Evolutionary conservation across 1,140 invertebrate genomes (phyloP).

Genomic region (Bombus waltoni): DNA sequence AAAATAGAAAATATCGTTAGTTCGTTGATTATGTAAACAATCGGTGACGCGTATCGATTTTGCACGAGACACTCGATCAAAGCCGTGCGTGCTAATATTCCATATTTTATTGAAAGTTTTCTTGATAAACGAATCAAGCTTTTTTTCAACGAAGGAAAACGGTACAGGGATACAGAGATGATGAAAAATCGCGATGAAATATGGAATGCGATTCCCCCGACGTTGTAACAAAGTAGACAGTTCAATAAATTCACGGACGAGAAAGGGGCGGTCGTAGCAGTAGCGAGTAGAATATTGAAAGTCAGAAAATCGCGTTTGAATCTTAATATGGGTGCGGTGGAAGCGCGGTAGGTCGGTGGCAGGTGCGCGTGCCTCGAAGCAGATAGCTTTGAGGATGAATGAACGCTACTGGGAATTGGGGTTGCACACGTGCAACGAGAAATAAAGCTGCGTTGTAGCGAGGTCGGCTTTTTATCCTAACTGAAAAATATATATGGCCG

Average conservation of each 20-base stretch:
- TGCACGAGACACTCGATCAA: too few species aligned
- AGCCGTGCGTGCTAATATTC: neutral
- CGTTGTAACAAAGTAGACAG: neutral
- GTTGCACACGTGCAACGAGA: conserved; percentile 28
- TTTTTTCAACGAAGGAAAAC: neutral
- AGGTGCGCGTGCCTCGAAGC: conserved; percentile 14
- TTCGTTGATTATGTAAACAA: too few species aligned
- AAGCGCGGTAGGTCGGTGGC: neutral
- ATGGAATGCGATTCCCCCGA: conserved; percentile 1
- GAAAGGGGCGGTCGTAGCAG: neutral
- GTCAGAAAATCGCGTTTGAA: conserved; percentile 30
- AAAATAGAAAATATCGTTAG: too few species aligned
- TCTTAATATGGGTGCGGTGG: conserved; percentile 3
- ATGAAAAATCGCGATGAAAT: conserved; percentile 5
- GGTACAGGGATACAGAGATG: too few species aligned
- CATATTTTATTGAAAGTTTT: neutral
- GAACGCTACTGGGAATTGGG: conserved; percentile 29
- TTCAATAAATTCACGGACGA: conserved; percentile 10
- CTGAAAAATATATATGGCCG: neutral
- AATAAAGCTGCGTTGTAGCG: conserved; percentile 11
- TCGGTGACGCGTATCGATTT: too few species aligned
- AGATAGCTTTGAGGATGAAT: conserved; percentile 24
- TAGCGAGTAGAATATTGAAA: conserved; percentile 19
- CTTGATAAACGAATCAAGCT: neutral
- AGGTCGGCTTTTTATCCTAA: neutral